phyloP scores from a whole-genome alignment of 1,140 invertebrate species.

The Lordiphosa stackelbergi region DNA sequence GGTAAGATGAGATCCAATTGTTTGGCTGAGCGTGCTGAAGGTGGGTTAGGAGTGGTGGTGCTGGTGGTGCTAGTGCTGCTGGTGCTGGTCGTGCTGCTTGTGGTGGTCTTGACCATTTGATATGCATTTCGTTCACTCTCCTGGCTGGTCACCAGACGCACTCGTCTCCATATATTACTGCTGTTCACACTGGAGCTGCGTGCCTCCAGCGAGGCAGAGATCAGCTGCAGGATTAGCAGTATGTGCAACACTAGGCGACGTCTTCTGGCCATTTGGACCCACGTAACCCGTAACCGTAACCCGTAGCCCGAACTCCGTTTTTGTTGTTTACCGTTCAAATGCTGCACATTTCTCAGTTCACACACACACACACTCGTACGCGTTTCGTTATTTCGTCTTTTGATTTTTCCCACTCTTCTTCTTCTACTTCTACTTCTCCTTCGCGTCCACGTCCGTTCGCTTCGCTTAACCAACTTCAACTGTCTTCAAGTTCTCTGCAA shows the following conservation, averaged over 20 bases:
- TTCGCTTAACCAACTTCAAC: constrained; percentile 57
- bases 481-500: constrained; percentile 52
- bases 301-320: constrained; percentile 7
- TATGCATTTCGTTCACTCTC: constrained; percentile 55
- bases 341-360: constrained; percentile 41
- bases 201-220: constrained; percentile 51
- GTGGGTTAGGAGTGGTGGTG: constrained; percentile 13
- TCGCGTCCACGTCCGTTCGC: constrained; percentile 62
- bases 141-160: constrained; percentile 61
- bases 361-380: constrained; percentile 17
- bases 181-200: constrained; percentile 52
- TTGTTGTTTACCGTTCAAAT: constrained; percentile 27
- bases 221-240: constrained; percentile 51
- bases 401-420: constrained; percentile 6
- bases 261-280: constrained; percentile 58
- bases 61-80: constrained; percentile 19
- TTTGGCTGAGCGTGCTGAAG: constrained; percentile 40
- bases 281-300: constrained; percentile 11
- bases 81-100: constrained; percentile 16
- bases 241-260: constrained; percentile 53
- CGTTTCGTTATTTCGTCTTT: constrained; percentile 11
- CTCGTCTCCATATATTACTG: constrained; percentile 62
- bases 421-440: constrained; percentile 20
- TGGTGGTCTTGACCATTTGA: constrained; percentile 48
- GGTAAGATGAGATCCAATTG: constrained; percentile 61